Percentiles rank a stretch among this genome's conserved stretches.
Evolutionary conservation across 2,113 vertebrate species (phyloP).

Genomic region (Tetrao urogallus): DNA sequence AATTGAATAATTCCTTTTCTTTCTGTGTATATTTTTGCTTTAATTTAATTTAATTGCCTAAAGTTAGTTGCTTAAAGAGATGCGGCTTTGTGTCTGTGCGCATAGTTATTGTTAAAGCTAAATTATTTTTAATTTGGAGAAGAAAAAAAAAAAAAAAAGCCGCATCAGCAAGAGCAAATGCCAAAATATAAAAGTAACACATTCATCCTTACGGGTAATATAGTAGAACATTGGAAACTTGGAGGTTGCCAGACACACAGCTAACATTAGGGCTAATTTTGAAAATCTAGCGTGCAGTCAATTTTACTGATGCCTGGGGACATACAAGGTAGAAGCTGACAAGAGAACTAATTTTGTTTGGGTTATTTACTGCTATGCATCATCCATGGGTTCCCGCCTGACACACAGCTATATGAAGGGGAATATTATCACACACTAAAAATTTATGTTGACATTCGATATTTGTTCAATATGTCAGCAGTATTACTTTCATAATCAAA

Average conservation of each 20-base stretch:
- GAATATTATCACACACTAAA: constrained; percentile 89
- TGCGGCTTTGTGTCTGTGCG: constrained; percentile 75
- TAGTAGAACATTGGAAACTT: constrained; percentile 89
- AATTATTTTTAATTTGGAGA: constrained; percentile 88
- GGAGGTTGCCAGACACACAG: constrained; percentile 91
- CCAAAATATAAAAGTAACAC: constrained; percentile 93
- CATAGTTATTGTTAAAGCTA: constrained; percentile 85
- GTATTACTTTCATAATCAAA: constrained; percentile 91
- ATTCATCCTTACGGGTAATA: constrained; percentile 96
- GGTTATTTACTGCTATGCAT: constrained; percentile 99
- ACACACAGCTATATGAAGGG: constrained; percentile 91
- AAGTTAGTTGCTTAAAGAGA: constrained; percentile 87
- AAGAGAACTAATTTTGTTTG: constrained; percentile 96
- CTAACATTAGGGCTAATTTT: constrained; percentile 99
- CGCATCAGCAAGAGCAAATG: constrained; percentile 86
- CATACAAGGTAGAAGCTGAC: constrained; percentile 94
- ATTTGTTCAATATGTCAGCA: constrained; percentile 91
- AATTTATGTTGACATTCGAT: constrained; percentile 93
- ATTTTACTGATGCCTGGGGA: constrained; percentile 95
- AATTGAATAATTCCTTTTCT: constrained; percentile 83
- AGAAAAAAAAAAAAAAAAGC: constrained; percentile 71
- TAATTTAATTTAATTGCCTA: constrained; percentile 87
- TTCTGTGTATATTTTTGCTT: constrained; percentile 81
- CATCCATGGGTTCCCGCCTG: constrained; percentile 90
- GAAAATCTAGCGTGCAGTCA: constrained; percentile 99